Evolutionary conservation across 2,888 invertebrate species (phyloP), one percentile per base, ranked within the genome.

Genomic region (Clusia tigrina): DNA sequence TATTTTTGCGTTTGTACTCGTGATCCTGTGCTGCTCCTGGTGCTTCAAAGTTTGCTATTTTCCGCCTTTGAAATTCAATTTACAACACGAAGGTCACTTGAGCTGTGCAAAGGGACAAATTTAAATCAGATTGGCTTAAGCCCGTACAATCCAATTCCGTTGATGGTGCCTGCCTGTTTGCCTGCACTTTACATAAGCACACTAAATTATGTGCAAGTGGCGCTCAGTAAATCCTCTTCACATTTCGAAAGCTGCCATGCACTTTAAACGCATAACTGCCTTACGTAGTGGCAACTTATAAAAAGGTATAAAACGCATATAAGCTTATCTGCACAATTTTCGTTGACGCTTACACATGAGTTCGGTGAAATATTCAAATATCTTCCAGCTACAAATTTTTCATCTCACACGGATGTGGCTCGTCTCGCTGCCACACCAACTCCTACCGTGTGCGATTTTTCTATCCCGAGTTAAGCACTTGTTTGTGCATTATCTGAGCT

Each of bases 1-100:
- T 17, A 38, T 42, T 42, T 42, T 42, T 22, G 60, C 67, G 62
- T 2, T 73, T 68, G 63, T 57, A 58, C 69, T 73, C 2, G 42
- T 5, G n/a, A 32, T 5, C 32, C 42, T 10, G 6, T 42, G 9
- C n/a, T 42, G 42, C 42, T 12, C 5, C 12, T 42, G 12, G 3
- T 42, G 9, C 42, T n/a, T 42, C 42, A 42, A 6, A 12, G 42
- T 3, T 3, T 15, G 32, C 32, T 15, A 12, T 42, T 42, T 42
- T n/a, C 42, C n/a, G 42, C 15, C 42, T 32, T 32, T 32, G 12
- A 32, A 32, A 9, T 32, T 32, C 12, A 9, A 32, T 12, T 32
- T 32, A 9, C 32, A 32, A 32, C 32, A 32, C 12, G 32, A 42
- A 42, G 42, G 42, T 42, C 42, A 42, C n/a, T 42, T 42, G 9